Evolutionary conservation across 2,888 invertebrate genomes (phyloP), one percentile per base, ranked within the genome.

Genomic region (Phorcus lineatus): DNA sequence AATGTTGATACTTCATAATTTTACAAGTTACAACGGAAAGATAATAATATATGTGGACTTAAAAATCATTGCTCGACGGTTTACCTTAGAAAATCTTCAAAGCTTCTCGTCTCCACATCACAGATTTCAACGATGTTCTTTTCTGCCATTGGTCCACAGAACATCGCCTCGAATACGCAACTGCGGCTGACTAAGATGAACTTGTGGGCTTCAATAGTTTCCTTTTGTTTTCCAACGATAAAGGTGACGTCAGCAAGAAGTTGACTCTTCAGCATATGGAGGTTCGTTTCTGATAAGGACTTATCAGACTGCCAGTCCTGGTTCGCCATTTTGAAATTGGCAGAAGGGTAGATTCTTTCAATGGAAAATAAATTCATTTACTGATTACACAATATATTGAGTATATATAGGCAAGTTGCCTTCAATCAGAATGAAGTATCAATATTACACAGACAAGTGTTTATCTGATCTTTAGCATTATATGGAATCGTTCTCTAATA

Each of bases 101-200:
- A 66, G 17, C 31, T 76, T 22, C 53, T 75, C 0, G 0, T 52
- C n/a, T 80, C 75, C 9, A 80, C 66, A 31, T 80, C 80, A 17
- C 36, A 67, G 13, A 80, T 57, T n/a, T 75, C 19, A 13, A 66
- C 66, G 16, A 47, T 28, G 24, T 53, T 75, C 7, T 74, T 52
- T 75, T 80, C 80, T 47, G 75, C 13, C n/a, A 80, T n/a, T 0
- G 80, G 28, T 13, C 76, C 80, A 66, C 80, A 80, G 52, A 80
- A 80, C 80, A 80, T 80, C 2, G 76, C 47, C 13, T 62, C 28
- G 28, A 62, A 62, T 31, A 62, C 62, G 62, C 22, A 28, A 62
- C 62, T 62, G 28, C 80, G 75, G 31, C 80, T 75, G 19, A 75
- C 66, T 31, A 80, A 28, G 13, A 80, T 66, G 31, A 75, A 75